Evolutionary conservation across 2,113 vertebrate species (phyloP).

Genomic region (Diadophis punctatus): DNA sequence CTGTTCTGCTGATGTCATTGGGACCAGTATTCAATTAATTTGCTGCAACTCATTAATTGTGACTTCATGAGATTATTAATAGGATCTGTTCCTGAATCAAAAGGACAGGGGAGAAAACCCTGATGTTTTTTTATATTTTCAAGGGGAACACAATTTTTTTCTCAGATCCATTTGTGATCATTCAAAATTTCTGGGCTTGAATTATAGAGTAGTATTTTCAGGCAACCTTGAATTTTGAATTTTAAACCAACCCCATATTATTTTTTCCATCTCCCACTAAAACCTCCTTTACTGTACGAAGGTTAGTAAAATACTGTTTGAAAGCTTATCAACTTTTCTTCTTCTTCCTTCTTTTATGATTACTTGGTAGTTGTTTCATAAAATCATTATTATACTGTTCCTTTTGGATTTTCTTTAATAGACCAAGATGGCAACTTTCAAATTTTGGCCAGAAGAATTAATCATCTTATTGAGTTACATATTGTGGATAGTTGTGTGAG

Average conservation of each 20-base stretch:
- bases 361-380: neutral
- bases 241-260: neutral
- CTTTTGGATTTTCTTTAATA: neutral
- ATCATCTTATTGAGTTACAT: neutral
- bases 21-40: neutral
- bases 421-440: neutral
- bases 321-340: neutral
- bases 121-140: neutral
- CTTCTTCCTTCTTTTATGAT: neutral
- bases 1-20: neutral
- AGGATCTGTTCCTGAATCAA: neutral
- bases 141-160: neutral
- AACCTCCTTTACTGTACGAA: neutral
- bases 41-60: neutral
- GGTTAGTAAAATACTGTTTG: neutral
- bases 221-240: neutral
- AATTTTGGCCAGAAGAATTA: neutral
- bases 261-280: neutral
- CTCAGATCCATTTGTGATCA: neutral
- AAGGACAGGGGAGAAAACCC: neutral
- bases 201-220: neutral
- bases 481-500: neutral
- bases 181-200: neutral
- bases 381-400: neutral
- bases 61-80: neutral